These are phyloP conservation scores for Panzeria rudis DNA, from an alignment of 2,888 invertebrate species.

Conservation along the genomic window DNA sequence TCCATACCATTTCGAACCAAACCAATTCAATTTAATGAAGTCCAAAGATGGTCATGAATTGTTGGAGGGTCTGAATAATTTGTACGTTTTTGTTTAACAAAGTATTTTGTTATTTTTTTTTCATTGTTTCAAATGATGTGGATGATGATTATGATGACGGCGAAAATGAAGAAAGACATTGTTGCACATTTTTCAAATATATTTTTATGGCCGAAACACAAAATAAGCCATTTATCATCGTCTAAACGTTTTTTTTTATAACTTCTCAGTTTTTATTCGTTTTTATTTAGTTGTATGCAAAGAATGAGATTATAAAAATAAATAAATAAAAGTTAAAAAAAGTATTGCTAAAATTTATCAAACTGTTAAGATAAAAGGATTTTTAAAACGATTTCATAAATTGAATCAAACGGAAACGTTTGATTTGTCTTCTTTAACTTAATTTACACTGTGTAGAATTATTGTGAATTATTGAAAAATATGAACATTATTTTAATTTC, in stretches of 20 bases:
- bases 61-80: slow-evolving; percentile 37
- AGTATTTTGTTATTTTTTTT: slow-evolving; percentile 28
- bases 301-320: slow-evolving; percentile 8
- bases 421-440: background rate
- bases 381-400: background rate
- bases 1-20: slow-evolving; percentile 22
- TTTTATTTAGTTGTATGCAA: background rate
- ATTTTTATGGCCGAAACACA: slow-evolving; percentile 61
- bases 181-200: slow-evolving; percentile 67
- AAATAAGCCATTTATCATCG: slow-evolving; percentile 66
- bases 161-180: slow-evolving; percentile 42
- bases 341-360: no score
- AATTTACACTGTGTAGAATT: no score
- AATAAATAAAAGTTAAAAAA: background rate
- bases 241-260: slow-evolving; percentile 36
- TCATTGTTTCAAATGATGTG: background rate
- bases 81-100: slow-evolving; percentile 59
- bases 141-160: background rate
- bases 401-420: background rate
- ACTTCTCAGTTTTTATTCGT: background rate
- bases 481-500: no score
- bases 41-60: slow-evolving; percentile 44
- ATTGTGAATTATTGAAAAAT: no score
- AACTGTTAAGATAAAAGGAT: no score
- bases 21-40: slow-evolving; percentile 46